Evolutionary conservation across 2,888 invertebrate genomes (phyloP), one percentile per base, ranked within the genome.

Genomic region (Phrixothrix hirtus): DNA sequence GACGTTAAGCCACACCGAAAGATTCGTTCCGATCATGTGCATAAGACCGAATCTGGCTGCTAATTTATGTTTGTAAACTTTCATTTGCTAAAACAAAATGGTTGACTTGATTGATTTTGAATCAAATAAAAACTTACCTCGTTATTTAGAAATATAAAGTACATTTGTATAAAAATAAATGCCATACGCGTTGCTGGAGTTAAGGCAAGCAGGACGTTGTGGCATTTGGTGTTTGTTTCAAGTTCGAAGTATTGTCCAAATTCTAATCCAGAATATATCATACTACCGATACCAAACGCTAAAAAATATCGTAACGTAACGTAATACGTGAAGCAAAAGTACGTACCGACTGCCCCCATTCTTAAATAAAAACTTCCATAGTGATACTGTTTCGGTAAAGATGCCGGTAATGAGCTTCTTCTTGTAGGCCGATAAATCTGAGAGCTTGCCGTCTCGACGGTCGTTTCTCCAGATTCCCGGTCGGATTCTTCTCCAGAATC

Each of bases 1-100:
- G 0, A 95, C 95, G 71, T 93, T 91, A 29, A 97, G 80, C 98
- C 98, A 98, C 11, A 97, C 95, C 61, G 96, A 96, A 39, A 98
- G 78, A 77, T 98, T 98, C 7, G 97, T 96, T 14, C 96, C 97
- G 48, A 98, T 92, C 93, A 98, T 94, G 75, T 98, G 98, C 97
- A 98, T 97, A 51, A 97, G 80, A 1, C 98, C 98, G 68, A 98
- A 95, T 57, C 95, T 83, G 0, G 96, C 95, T 50, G 95, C 84
- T 57, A 91, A 84, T 75, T 89, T 89, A 74, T 91, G 91, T 63
- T 88, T 87, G 76, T 91, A 89, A 11, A 93, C 91, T 78, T 91
- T 88, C 84, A 94, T 92, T 89, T 94, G 91, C 83, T 85, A 72
- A 55, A 79, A 77, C 41, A 56, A 62, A 59, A 50, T 6, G 12